Base-by-base conservation (phyloP, 2,888 invertebrate genomes). In the Escarpia spicata region DNA sequence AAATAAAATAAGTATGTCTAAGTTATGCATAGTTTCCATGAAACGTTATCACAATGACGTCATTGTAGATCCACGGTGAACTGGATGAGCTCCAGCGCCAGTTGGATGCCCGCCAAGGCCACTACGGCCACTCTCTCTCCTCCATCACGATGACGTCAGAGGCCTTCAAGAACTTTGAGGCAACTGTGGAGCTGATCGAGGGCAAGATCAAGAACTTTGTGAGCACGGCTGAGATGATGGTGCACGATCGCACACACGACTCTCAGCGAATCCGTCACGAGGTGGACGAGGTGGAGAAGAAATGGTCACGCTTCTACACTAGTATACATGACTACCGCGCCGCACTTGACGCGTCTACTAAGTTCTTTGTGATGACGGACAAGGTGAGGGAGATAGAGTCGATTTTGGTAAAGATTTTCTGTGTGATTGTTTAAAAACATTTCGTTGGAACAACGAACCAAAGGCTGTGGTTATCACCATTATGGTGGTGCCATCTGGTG, bases 91-190 rank as follows among this genome's bases (percentile, higher is more conserved):
- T 98, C 93, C 97, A 97, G 94, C 96, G 97, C 92, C 98, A 98
- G 95, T 96, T 98, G 94, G 96, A 97, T 94, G 97, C 97, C 93
- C 97, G 97, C 94, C 97, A 97, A 95, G 97, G 97, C 92, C 97
- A 98, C 96, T 98, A 97, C 96, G 98, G 98, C 58, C 98, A 98
- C 95, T 98, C 98, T 94, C 96, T 98, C 94, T 97, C 97, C 10
- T 97, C 97, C 89, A 98, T 98, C 10, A 97, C 97, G 96, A 97
- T 98, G 92, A 97, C 98, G 91, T 97, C 98, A 9, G 96, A 97
- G 94, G 97, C 98, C 60, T 98, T 98, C 96, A 97, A 97, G 93
- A 97, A 98, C 95, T 98, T 98, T 96, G 98, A 98, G 96, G 97
- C 97, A 96, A 98, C 98, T 92, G 97, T 98, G 94, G 97, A 98